These are phyloP conservation scores for Psittacula derbiana DNA, from an alignment of 2,797 vertebrate species.

Conservation along the genomic window DNA sequence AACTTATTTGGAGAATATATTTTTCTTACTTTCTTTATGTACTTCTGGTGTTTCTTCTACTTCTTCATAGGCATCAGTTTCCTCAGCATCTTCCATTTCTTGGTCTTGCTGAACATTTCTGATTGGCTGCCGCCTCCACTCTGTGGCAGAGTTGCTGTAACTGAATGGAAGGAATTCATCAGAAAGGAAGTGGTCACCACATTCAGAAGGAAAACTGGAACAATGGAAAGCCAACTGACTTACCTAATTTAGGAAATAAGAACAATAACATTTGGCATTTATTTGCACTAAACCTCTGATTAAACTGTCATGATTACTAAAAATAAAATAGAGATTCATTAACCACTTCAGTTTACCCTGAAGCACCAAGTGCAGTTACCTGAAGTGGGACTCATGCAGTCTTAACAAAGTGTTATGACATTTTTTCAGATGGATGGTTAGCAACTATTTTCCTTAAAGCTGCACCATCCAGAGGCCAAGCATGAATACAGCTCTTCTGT, in stretches of 20 bases:
- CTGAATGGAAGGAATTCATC: slow-evolving; percentile 51
- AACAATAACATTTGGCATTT: background rate
- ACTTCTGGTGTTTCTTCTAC: slow-evolving; percentile 71
- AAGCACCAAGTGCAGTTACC: background rate
- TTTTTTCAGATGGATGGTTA: background rate
- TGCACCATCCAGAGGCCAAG: background rate
- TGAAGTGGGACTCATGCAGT: background rate
- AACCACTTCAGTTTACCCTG: background rate
- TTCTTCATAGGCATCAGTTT: slow-evolving; percentile 64
- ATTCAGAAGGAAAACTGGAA: background rate
- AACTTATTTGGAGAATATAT: background rate
- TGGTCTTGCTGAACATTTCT: slow-evolving; percentile 50
- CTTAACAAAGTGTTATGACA: background rate
- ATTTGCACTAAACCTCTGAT: background rate
- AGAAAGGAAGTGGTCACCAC: background rate
- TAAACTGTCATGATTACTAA: background rate
- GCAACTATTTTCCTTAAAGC: background rate
- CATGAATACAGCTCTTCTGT: background rate
- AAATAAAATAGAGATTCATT: background rate
- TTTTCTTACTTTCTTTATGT: slow-evolving; percentile 76
- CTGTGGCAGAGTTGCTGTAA: slow-evolving; percentile 57
- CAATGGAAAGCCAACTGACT: background rate
- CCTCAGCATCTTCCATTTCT: slow-evolving; percentile 65
- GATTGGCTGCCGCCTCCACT: slow-evolving; percentile 40
- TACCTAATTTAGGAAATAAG: background rate